phyloP scores from a whole-genome alignment of 2,888 invertebrate genomes.

The Leistus spinibarbis region DNA sequence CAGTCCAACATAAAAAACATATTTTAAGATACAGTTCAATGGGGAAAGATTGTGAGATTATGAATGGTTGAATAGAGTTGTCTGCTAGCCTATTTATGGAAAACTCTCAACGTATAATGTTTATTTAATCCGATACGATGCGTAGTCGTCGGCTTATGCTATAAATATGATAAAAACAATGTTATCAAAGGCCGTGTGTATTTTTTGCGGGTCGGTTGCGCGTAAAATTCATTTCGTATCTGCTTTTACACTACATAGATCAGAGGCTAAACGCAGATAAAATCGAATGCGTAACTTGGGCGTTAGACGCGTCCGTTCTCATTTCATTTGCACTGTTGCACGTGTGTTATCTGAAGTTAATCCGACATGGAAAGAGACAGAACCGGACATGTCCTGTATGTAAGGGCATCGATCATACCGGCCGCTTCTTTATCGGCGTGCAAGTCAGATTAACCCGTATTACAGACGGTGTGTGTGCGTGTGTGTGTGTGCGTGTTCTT shows the following conservation, averaged over 20 bases:
- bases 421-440: conserved; percentile 16
- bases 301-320: not conserved
- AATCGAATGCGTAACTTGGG: not conserved
- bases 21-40: no score
- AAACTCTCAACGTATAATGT: no score
- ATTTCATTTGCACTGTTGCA: not conserved
- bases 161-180: not conserved
- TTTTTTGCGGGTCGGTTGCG: not conserved
- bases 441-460: conserved; percentile 31
- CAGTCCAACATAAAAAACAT: no score
- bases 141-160: no score
- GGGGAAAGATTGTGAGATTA: no score
- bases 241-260: not conserved
- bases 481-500: conserved; percentile 1
- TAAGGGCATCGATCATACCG: conserved; percentile 23
- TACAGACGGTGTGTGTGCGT: conserved; percentile 4
- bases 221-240: not conserved
- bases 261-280: not conserved
- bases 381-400: not conserved
- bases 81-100: no score
- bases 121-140: no score
- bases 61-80: no score
- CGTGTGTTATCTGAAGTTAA: not conserved
- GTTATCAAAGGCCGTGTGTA: not conserved
- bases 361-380: not conserved